Conservation (phyloP, 2,797 vertebrate genomes). For the Vultur gryphus region DNA sequence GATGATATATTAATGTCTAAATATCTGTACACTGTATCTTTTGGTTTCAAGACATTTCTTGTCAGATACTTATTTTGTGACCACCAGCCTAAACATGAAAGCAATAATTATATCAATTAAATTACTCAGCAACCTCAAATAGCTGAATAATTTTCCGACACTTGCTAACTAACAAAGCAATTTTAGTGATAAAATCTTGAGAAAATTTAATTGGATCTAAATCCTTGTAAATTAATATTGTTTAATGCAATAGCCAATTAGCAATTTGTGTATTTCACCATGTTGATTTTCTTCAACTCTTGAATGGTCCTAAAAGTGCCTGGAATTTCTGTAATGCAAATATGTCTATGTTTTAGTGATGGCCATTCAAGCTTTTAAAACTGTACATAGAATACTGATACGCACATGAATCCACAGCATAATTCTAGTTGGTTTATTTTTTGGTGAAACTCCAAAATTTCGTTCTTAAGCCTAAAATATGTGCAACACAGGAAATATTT, state of each 20-base stretch:
- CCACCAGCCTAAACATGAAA: conserved; percentile 49
- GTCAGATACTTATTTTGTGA: conserved; percentile 38
- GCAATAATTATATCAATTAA: conserved; percentile 64
- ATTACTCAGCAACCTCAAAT: conserved; percentile 60
- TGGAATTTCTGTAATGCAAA: background rate
- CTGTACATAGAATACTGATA: background rate
- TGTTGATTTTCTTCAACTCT: background rate
- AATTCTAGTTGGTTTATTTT: background rate
- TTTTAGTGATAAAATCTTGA: conserved; percentile 47
- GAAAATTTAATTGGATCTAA: conserved; percentile 66
- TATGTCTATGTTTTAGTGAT: background rate
- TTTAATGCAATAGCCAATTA: conserved; percentile 30
- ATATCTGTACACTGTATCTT: background rate
- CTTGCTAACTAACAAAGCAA: conserved; percentile 30
- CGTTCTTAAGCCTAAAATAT: background rate
- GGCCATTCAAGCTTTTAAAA: background rate
- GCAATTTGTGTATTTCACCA: conserved; percentile 20
- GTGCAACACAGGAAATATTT: background rate
- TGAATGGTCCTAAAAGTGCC: background rate
- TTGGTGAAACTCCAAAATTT: background rate
- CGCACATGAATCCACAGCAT: rapidly evolving
- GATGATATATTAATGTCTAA: background rate
- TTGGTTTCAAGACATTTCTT: background rate
- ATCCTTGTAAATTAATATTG: conserved; percentile 59
- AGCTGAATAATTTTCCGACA: conserved; percentile 38